Evolutionary conservation across 2,113 vertebrate genomes (phyloP).

Genomic region (Origma solitaria): DNA sequence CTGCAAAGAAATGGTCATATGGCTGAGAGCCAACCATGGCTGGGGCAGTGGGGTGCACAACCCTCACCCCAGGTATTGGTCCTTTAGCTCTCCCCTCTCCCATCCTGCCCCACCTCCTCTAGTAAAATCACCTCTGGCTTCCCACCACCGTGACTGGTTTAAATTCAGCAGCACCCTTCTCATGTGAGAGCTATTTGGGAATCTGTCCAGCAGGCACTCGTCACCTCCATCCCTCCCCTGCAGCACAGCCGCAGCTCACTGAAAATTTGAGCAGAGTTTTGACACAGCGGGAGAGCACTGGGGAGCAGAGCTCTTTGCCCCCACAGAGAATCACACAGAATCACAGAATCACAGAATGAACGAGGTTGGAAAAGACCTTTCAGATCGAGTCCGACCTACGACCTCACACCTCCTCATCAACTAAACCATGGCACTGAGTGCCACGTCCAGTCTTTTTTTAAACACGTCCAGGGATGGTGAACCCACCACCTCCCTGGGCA

Average conservation of each 20-base stretch:
- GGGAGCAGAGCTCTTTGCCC: background rate
- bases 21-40: background rate
- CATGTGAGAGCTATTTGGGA: background rate
- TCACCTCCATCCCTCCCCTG: background rate
- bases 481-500: no score
- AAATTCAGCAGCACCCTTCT: background rate
- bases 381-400: no score
- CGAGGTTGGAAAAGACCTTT: no score
- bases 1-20: accelerated
- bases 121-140: background rate
- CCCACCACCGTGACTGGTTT: background rate
- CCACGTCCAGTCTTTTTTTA: no score
- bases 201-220: background rate
- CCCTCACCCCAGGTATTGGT: background rate
- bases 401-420: no score
- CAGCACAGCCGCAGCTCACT: background rate
- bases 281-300: accelerated
- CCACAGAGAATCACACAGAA: background rate
- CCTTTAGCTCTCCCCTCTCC: background rate
- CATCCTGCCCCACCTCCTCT: background rate
- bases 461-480: no score
- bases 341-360: no score
- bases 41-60: background rate
- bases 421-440: no score
- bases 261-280: background rate